These are phyloP conservation scores for Zosterops borbonicus DNA, from an alignment of 2,113 vertebrate species.

Conservation along the genomic window DNA sequence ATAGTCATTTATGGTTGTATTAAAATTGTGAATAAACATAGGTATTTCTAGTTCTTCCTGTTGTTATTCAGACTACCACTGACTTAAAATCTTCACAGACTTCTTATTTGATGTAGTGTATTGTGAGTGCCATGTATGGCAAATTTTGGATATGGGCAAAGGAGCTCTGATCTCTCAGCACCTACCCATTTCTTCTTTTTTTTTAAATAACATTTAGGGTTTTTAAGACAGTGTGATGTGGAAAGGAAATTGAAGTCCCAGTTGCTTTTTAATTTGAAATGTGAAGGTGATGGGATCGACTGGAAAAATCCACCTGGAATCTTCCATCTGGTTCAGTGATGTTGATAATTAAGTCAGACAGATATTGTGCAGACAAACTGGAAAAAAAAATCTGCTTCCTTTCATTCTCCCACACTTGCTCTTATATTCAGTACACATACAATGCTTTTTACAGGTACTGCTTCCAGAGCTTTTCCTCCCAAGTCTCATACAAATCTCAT, in stretches of 20 bases:
- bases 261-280: neutral
- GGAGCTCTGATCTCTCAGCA: neutral
- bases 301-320: slow-evolving; percentile 16
- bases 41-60: neutral
- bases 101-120: neutral
- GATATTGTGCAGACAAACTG: slow-evolving; percentile 35
- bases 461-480: neutral
- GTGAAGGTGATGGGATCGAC: neutral
- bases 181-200: neutral
- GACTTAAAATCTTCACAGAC: neutral
- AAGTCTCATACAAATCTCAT: neutral
- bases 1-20: neutral
- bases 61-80: neutral
- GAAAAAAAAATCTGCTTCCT: neutral
- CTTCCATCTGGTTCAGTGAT: slow-evolving; percentile 3
- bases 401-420: neutral
- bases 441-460: neutral
- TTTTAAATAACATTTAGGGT: accelerated
- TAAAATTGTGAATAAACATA: neutral
- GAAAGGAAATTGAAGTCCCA: neutral
- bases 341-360: slow-evolving; percentile 27
- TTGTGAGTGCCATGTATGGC: neutral
- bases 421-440: neutral
- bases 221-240: neutral
- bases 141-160: neutral